phyloP scores from a whole-genome alignment of 2,888 invertebrate genomes.

The Phalangium opilio region DNA sequence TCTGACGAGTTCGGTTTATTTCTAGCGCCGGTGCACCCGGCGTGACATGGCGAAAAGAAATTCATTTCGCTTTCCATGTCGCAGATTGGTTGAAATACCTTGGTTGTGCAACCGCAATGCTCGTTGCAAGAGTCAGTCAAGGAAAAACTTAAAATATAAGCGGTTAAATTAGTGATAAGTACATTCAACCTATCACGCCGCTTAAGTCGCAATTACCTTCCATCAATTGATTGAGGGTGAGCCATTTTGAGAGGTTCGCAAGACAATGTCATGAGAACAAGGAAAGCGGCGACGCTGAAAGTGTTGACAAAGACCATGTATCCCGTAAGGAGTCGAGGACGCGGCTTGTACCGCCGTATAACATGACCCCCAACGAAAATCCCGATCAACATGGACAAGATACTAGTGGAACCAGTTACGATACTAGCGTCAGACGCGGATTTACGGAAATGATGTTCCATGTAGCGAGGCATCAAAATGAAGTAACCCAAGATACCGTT shows the following conservation, averaged over 20 bases:
- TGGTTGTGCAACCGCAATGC: constrained; percentile 16
- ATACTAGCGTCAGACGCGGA: constrained; percentile 21
- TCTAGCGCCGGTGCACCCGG: constrained; percentile 38
- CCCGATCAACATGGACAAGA: constrained; percentile 17
- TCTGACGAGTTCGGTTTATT: neutral
- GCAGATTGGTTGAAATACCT: constrained; percentile 20
- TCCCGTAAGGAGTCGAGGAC: constrained; percentile 11
- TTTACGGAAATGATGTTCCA: constrained; percentile 21
- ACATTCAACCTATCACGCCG: too few species aligned
- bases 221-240: too few species aligned
- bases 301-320: constrained; percentile 11
- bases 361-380: constrained; percentile 21
- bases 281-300: constrained; percentile 12
- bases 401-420: constrained; percentile 20
- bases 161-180: too few species aligned
- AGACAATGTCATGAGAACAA: constrained; percentile 9
- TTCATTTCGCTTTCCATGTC: constrained; percentile 29
- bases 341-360: constrained; percentile 26
- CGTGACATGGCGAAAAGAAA: constrained; percentile 56
- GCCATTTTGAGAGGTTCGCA: constrained; percentile 10
- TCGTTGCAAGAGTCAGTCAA: constrained; percentile 13
- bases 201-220: too few species aligned
- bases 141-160: too few species aligned
- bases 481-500: constrained; percentile 22
- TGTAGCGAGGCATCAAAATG: constrained; percentile 21